Base-by-base conservation (phyloP, 2,797 vertebrate genomes). In the Eulemur mongoz region DNA sequence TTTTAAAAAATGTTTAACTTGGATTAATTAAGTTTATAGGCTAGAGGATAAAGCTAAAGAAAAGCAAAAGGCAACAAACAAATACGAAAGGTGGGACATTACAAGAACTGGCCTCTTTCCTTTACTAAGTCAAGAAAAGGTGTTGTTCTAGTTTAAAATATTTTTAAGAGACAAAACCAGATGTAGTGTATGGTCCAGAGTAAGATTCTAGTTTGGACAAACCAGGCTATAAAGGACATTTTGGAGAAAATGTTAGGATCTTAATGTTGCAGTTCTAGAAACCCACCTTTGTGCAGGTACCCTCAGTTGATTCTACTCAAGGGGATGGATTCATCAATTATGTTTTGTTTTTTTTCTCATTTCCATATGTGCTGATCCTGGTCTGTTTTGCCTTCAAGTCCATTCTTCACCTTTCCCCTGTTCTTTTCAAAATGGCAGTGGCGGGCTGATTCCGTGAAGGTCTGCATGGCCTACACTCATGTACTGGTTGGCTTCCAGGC, bases 141-240 rank as follows among this genome's bases (percentile, higher is more conserved):
- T 83, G 30, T 84, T 73, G 45, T 84, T 84, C 79, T 84, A 69
- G 17, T 76, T 59, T 69, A 63, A 93, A 90, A 76, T 93, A 32
- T 30, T 65, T 93, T 90, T 75, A 61, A 82, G 48, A 94, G 67
- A 30, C n/a, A 10, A 43, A 72, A 70, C n/a, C 18, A 76, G 25
- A 69, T 59, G 25, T 80, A 85, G 6, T 38, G 23, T 76, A 38
- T 45, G 23, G 35, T 18, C 40, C 48, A 89, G 54, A 40, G 32
- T 86, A 81, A 76, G 59, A 82, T 45, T 35, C 15, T 93, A 70
- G 67, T 81, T 93, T 86, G 32, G n/a, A 86, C 38, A 96, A 81
- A 76, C 52, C 52, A 82, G 15, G 15, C 61, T 76, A 8, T 89
- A 45, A 87, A 72, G 5, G 43, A 70, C 27, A 65, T 48, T 93